Evolutionary conservation across 1,140 invertebrate genomes (phyloP), one percentile per base, ranked within the genome.

Genomic region (Zaprionus lachaisei): DNA sequence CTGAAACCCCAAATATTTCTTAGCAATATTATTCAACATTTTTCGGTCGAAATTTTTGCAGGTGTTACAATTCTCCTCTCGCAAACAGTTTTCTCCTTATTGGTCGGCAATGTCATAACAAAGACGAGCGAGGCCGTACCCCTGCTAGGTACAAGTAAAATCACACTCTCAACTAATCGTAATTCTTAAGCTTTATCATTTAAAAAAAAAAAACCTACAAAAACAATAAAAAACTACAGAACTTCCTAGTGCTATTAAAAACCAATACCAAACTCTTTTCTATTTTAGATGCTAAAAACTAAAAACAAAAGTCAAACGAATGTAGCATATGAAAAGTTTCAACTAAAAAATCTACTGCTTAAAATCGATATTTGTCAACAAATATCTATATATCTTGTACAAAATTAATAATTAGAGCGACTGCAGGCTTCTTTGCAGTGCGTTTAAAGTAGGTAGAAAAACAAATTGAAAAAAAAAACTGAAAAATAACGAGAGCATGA

Each of bases 61-160:
- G 98, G 98, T 96, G 97, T 99, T 93, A 99, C 98, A 94, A 99
- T 99, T 95, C 96, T 99, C 94, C 97, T 99, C 94, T 99, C 98
- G 93, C 96, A 99, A 95, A 99, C 98, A 94, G 98, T 99, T 94
- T 99, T 99, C 95, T 98, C 99, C 94, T 95, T 99, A 94, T 96
- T 99, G 95, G 96, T 99, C 94, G 97, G 96, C 94, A 95, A 98
- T 96, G 96, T 98, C 93, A 98, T 99, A 94, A 99, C 98, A 93
- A 97, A 98, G 95, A 98, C 98, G 93, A 99, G 98, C 93, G 98
- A 99, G 93, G 98, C 98, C 93, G 96, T 99, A 93, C 98, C 98
- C 93, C 95, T 99, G 93, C 98, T 99, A 97, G 98, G 98, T 99
- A 92, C 71, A 89, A 78, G 64, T 69, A 69, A 67, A 56, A 55